Evolutionary conservation across 2,113 vertebrate species (phyloP), one percentile per base, ranked within the genome.

Genomic region (Argyrosomus japonicus): DNA sequence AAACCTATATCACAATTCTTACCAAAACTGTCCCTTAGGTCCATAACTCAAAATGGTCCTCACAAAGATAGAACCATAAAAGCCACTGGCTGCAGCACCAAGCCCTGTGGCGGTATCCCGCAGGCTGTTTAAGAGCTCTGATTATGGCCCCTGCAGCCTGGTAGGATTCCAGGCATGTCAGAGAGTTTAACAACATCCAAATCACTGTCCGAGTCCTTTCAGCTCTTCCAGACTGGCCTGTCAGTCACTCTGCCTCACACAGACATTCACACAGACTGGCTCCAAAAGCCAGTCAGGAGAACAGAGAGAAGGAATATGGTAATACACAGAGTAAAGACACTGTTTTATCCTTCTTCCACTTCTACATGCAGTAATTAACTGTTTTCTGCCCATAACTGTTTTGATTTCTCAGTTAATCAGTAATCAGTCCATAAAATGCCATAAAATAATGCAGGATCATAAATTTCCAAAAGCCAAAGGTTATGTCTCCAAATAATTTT

Each of bases 161-260:
- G 65, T 85, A 83, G 85, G 86, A 91, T 93, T 94, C 91, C 86
- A 90, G 73, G 73, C 90, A 7, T 88, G 88, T 88, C 87, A 84
- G 48, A 76, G 76, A 84, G 75, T 91, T 93, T 89, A 90, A 90
- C 83, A 79, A 88, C 91, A 88, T 90, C 89, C 86, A 91, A 90
- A 87, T 81, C 83, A 63, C 87, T 60, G 64, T 60, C 70, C 53
- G 25, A 48, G 67, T 74, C 67, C 70, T 81, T 65, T 77, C 79
- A 45, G 72, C 81, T 80, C 82, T 65, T 65, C 79, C 85, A 88
- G 88, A 73, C 86, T 23, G 67, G 68, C 73, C 76, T 87, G 88
- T 87, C 79, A 67, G 81, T 93, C 86, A 85, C 18, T 67, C 61
- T 80, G 68, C 47, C 19, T 57, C 58, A 45, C 65, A 63, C 43